Evolutionary conservation across 2,113 vertebrate genomes (phyloP).

Genomic region (Phaethornis superciliosus): DNA sequence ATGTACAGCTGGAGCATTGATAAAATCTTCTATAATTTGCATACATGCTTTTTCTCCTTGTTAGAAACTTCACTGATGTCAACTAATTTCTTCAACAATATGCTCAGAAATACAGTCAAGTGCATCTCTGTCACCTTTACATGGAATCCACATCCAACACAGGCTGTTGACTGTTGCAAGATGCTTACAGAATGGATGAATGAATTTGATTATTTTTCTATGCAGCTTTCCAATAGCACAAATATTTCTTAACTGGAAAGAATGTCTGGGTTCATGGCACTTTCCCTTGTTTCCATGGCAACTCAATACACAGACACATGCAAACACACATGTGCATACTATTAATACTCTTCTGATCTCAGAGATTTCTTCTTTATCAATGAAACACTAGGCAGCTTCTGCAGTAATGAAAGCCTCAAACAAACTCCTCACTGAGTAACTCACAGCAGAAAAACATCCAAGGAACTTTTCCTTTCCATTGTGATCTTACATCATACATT

Average conservation of each 20-base stretch:
- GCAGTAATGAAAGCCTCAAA: neutral
- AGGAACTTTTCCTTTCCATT: neutral
- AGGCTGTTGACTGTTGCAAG: neutral
- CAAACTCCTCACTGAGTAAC: neutral
- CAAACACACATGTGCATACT: conserved; percentile 8
- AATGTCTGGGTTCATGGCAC: neutral
- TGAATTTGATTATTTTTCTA: neutral
- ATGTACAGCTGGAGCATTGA: neutral
- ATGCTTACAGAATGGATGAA: neutral
- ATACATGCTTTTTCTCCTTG: neutral
- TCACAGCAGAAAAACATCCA: neutral
- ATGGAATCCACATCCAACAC: neutral
- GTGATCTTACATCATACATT: accelerated
- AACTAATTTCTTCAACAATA: neutral
- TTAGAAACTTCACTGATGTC: neutral
- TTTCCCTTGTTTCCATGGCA: conserved; percentile 28
- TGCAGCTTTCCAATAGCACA: neutral
- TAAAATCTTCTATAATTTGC: neutral
- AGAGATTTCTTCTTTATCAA: neutral
- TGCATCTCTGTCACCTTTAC: neutral
- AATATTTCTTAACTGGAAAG: neutral
- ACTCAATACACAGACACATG: neutral
- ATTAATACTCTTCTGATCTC: neutral
- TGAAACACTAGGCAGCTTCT: neutral
- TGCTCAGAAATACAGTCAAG: neutral